Evolutionary conservation across 2,888 invertebrate species (phyloP).

Genomic region (Cephus spinipes): DNA sequence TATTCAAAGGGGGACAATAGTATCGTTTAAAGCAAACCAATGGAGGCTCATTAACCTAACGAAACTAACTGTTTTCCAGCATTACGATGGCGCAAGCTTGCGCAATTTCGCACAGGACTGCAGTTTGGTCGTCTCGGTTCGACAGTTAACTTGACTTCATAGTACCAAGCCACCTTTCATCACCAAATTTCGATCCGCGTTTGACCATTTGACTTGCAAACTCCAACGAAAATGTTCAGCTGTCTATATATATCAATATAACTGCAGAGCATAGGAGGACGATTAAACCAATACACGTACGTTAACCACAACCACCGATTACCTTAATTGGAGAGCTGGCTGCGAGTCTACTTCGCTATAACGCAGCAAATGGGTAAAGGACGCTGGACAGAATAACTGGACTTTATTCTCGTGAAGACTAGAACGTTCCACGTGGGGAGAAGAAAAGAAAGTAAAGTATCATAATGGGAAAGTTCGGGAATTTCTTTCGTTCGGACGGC

Average conservation of each 20-base stretch:
- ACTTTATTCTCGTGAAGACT: neutral
- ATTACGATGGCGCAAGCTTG: neutral
- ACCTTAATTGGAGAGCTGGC: neutral
- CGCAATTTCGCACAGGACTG: neutral
- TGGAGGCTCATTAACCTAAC: neutral
- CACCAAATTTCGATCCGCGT: neutral
- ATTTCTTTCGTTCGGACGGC: too few species aligned
- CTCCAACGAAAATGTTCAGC: neutral
- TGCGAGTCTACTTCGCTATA: neutral
- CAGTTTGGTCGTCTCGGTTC: neutral
- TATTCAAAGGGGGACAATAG: neutral
- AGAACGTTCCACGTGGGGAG: neutral
- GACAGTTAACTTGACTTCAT: constrained; percentile 17
- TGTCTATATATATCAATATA: neutral
- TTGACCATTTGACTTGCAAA: constrained; percentile 28
- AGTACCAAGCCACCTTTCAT: neutral
- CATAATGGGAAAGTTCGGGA: neutral
- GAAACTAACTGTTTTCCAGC: neutral
- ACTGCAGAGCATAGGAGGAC: neutral
- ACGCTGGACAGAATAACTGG: neutral
- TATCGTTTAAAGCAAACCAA: neutral
- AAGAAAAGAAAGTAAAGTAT: neutral
- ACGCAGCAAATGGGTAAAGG: neutral
- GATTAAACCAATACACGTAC: neutral
- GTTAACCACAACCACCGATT: neutral